A percentile compares a stretch with the other conserved stretches of the same genome.
phyloP scores from a whole-genome alignment of 2,797 vertebrate genomes.

The Phrynocephalus forsythii region DNA sequence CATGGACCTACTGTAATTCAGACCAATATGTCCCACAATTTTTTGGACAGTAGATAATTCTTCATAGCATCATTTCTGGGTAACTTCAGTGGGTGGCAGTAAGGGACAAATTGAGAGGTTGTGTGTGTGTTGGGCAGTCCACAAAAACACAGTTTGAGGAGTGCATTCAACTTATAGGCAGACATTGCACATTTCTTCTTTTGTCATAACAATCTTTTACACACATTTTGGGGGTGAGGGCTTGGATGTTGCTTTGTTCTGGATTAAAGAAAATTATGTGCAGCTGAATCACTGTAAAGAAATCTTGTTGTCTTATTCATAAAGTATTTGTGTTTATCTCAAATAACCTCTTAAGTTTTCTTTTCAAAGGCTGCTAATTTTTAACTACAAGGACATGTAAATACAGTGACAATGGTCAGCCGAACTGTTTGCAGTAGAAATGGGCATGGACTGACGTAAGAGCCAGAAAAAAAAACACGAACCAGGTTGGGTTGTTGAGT shows the following conservation, averaged over 20 bases:
- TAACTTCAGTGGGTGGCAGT: no score
- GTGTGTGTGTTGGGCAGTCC: no score
- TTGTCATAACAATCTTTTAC: slow-evolving; percentile 9
- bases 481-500: no score
- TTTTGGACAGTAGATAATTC: no score
- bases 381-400: slow-evolving; percentile 2
- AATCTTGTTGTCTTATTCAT: not conserved
- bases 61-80: no score
- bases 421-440: not conserved
- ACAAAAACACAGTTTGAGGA: no score
- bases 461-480: no score
- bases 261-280: not conserved
- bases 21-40: no score
- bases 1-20: no score
- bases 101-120: no score
- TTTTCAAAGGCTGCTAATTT: slow-evolving; percentile 18
- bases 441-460: no score
- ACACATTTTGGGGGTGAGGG: not conserved
- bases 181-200: not conserved
- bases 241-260: slow-evolving; percentile 4
- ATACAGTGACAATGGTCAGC: slow-evolving; percentile 37
- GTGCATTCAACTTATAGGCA: rapidly evolving
- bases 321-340: not conserved
- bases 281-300: not conserved
- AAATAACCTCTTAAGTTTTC: not conserved